Evolutionary conservation across 2,113 vertebrate genomes (phyloP).

Genomic region (Eupsittula cactorum): DNA sequence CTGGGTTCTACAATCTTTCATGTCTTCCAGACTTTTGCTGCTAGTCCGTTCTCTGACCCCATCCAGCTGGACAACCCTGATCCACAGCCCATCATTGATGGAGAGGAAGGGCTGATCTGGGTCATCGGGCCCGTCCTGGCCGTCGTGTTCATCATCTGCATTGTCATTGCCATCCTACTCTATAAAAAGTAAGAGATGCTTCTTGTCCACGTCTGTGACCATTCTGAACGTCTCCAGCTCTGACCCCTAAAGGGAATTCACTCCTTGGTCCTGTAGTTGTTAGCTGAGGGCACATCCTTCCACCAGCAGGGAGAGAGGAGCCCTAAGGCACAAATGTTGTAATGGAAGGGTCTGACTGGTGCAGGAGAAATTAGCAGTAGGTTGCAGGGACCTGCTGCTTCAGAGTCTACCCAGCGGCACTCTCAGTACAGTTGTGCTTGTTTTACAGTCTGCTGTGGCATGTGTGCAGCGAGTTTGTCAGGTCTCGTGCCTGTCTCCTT

Average conservation of each 20-base stretch:
- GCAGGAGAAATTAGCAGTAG: not conserved
- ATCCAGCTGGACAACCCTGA: constrained; percentile 85
- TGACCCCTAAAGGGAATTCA: not conserved
- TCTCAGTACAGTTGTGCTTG: not conserved
- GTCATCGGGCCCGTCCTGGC: constrained; percentile 96
- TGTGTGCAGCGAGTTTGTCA: not conserved
- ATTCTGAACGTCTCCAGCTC: not conserved
- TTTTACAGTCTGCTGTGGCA: not conserved
- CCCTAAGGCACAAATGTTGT: not conserved
- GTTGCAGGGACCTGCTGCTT: not conserved
- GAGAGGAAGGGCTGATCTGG: constrained; percentile 98
- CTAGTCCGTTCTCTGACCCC: constrained; percentile 92
- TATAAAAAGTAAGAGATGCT: constrained; percentile 94
- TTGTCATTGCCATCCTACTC: constrained; percentile 96
- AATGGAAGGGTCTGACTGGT: not conserved
- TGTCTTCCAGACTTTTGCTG: constrained; percentile 83
- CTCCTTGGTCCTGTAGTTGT: not conserved
- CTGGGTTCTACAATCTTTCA: not conserved
- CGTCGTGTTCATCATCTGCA: constrained; percentile 98
- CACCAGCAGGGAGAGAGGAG: not conserved
- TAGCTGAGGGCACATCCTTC: not conserved
- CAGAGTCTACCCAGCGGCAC: not conserved
- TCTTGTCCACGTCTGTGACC: not conserved
- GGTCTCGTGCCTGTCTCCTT: not conserved
- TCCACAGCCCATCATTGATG: constrained; percentile 86